Conservation (phyloP, 2,888 invertebrate species). For the Drosophila paranaensis region DNA sequence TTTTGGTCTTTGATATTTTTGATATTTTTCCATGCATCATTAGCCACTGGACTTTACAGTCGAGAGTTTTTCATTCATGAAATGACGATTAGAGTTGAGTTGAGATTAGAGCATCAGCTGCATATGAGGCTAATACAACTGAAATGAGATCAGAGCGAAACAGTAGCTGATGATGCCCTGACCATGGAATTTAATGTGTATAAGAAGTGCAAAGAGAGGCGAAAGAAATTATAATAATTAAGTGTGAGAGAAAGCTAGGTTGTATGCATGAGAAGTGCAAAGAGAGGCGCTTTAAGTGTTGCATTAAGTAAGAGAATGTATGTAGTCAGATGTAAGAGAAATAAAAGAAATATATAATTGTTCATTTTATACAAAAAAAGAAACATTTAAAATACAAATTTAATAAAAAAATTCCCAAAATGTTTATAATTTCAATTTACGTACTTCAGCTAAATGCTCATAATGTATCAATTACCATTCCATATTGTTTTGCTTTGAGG, state of each 20-base stretch:
- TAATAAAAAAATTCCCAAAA: background rate
- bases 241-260: background rate
- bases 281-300: background rate
- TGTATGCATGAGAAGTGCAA: conserved; percentile 3
- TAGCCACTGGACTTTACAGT: conserved; percentile 40
- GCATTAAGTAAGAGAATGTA: background rate
- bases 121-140: conserved; percentile 14
- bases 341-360: no score
- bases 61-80: conserved; percentile 62
- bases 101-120: conserved; percentile 2
- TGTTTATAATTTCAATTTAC: background rate
- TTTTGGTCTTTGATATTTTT: conserved; percentile 10
- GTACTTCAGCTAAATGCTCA: background rate
- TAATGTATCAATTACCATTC: conserved; percentile 15
- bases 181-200: conserved; percentile 2
- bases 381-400: background rate
- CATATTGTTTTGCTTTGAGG: background rate
- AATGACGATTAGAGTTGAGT: conserved; percentile 29
- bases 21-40: conserved; percentile 64
- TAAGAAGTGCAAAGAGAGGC: background rate
- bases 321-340: background rate
- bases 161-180: conserved; percentile 37
- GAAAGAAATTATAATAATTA: background rate
- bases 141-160: conserved; percentile 34
- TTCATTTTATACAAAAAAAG: background rate